phyloP scores from a whole-genome alignment of 2,113 vertebrate species.

The Cricetomys ansorgei region DNA sequence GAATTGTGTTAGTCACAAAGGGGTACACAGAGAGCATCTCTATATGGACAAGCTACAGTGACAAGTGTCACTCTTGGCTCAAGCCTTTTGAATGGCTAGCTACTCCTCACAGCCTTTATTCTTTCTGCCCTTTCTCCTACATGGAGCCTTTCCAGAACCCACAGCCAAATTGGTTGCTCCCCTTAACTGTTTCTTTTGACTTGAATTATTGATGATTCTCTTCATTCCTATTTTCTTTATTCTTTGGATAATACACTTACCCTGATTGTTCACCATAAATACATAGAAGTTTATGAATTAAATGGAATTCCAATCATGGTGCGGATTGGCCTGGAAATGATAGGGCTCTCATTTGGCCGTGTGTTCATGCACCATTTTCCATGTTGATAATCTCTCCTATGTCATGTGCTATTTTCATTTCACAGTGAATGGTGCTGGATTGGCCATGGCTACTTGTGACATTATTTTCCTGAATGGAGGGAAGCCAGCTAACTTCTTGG shows the following conservation, averaged over 20 bases:
- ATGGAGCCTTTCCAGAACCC: background rate
- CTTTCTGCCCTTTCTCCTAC: background rate
- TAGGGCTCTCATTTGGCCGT: background rate
- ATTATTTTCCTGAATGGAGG: constrained; percentile 98
- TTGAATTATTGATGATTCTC: background rate
- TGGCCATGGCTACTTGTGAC: constrained; percentile 99
- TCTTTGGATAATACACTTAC: background rate
- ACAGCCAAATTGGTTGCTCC: background rate
- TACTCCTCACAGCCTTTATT: background rate
- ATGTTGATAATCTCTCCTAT: background rate
- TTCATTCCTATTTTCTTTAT: background rate
- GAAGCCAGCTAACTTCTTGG: constrained; percentile 98
- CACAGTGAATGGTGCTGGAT: constrained; percentile 97
- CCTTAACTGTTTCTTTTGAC: constrained; percentile 19
- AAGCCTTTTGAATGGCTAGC: background rate
- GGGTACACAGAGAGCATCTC: background rate
- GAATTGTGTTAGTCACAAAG: background rate
- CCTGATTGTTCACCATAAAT: background rate
- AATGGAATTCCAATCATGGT: background rate
- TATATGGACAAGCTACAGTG: too few relatives aligned
- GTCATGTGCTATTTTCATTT: constrained; percentile 62
- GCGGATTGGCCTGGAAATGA: background rate
- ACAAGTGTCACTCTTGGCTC: background rate
- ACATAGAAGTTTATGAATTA: background rate
- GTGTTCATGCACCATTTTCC: constrained; percentile 7